Conservation (phyloP, 2,797 vertebrate species). For the Trichosurus vulpecula region DNA sequence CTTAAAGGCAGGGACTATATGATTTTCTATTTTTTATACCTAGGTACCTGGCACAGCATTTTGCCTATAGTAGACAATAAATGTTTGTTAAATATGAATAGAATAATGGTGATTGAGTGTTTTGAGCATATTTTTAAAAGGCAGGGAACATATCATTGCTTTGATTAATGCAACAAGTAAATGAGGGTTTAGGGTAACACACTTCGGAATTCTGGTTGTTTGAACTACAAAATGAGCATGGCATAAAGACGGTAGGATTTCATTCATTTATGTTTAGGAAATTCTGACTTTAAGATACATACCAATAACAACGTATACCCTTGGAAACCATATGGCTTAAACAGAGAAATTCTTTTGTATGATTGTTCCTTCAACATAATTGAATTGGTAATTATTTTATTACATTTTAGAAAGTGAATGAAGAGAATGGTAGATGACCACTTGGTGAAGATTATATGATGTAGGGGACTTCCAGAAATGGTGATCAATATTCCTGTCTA, state of each 20-base stretch:
- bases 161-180: not conserved
- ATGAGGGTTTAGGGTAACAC: not conserved
- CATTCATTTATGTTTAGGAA: constrained; percentile 55
- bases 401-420: not conserved
- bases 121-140: not conserved
- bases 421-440: not conserved
- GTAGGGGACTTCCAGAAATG: not conserved
- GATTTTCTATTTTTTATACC: not conserved
- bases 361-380: constrained; percentile 56
- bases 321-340: not conserved
- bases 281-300: constrained; percentile 58
- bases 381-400: constrained; percentile 44
- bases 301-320: constrained; percentile 2
- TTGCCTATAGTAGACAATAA: not conserved
- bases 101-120: not conserved
- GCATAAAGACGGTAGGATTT: not conserved
- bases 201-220: not conserved
- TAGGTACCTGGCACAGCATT: not conserved
- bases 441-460: not conserved
- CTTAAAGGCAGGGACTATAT: not conserved
- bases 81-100: not conserved
- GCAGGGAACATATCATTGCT: not conserved
- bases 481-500: not conserved
- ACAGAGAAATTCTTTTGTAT: not conserved
- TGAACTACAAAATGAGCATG: not conserved